phyloP scores from a whole-genome alignment of 2,797 vertebrate genomes.

The Gambelia wislizenii region DNA sequence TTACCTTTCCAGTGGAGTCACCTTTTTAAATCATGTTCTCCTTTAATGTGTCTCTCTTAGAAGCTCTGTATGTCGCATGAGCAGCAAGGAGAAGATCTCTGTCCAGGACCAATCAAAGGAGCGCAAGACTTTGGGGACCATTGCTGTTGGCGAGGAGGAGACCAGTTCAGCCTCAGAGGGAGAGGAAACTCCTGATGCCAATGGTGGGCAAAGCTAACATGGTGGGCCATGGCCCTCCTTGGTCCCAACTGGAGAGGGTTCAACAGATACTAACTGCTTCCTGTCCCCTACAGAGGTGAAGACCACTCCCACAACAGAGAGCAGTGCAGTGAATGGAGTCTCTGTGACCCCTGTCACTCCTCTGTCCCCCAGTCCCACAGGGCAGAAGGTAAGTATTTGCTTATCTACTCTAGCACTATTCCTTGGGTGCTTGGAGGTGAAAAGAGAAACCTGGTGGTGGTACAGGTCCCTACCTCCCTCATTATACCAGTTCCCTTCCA shows the following conservation, averaged over 20 bases:
- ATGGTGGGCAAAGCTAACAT: constrained; percentile 68
- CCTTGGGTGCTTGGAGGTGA: background rate
- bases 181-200: constrained; percentile 72
- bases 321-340: constrained; percentile 63
- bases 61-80: constrained; percentile 91
- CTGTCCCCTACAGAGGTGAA: constrained; percentile 14
- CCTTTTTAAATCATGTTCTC: background rate
- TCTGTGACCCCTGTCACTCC: constrained; percentile 46
- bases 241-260: background rate
- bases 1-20: background rate
- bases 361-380: background rate
- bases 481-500: background rate
- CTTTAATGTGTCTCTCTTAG: constrained; percentile 66
- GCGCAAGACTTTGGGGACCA: constrained; percentile 82
- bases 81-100: constrained; percentile 92
- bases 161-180: constrained; percentile 61
- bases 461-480: background rate
- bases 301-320: background rate
- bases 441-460: background rate
- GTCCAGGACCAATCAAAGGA: constrained; percentile 93
- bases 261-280: background rate
- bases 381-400: constrained; percentile 53
- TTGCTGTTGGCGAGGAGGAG: constrained; percentile 83
- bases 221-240: background rate
- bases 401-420: background rate